Evolutionary conservation across 2,797 vertebrate genomes (phyloP).

Genomic region (Bovichtus diacanthus): DNA sequence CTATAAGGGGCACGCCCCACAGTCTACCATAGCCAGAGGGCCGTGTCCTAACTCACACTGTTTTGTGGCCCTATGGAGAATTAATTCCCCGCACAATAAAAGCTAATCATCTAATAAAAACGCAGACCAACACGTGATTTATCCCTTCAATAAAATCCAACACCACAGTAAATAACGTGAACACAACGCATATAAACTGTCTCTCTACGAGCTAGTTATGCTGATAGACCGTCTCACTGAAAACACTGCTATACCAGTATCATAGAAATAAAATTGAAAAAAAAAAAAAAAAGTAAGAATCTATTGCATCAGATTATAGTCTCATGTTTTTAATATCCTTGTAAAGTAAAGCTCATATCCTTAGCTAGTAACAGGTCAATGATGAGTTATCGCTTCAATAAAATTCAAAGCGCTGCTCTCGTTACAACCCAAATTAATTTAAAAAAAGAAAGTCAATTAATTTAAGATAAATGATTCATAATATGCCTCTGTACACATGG

Average conservation of each 20-base stretch:
- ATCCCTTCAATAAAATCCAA: constrained; percentile 60
- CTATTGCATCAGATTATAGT: neutral
- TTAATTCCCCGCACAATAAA: constrained; percentile 61
- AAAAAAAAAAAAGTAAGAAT: neutral
- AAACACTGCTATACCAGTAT: constrained; percentile 10
- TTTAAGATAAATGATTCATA: constrained; percentile 11
- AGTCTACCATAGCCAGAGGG: neutral
- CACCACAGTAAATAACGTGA: constrained; percentile 49
- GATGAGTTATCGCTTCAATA: constrained; percentile 19
- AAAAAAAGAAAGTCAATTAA: neutral
- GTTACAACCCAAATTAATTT: constrained; percentile 8
- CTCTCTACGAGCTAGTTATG: constrained; percentile 43
- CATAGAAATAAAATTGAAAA: neutral
- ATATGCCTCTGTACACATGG: neutral
- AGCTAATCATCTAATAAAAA: constrained; percentile 69
- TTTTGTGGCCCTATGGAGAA: constrained; percentile 58
- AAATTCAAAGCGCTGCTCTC: constrained; percentile 2
- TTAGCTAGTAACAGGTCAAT: constrained; percentile 17
- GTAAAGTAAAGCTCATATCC: constrained; percentile 22
- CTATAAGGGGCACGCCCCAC: constrained; percentile 23
- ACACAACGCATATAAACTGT: constrained; percentile 42
- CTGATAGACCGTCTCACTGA: constrained; percentile 44
- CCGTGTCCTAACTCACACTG: constrained; percentile 31
- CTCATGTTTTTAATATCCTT: constrained; percentile 12
- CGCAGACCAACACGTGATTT: constrained; percentile 50